A percentile compares a stretch with the other conserved stretches of the same genome.
These are phyloP conservation scores for Lagorchestes hirsutus DNA, from an alignment of 2,797 vertebrate species.

Conservation along the genomic window DNA sequence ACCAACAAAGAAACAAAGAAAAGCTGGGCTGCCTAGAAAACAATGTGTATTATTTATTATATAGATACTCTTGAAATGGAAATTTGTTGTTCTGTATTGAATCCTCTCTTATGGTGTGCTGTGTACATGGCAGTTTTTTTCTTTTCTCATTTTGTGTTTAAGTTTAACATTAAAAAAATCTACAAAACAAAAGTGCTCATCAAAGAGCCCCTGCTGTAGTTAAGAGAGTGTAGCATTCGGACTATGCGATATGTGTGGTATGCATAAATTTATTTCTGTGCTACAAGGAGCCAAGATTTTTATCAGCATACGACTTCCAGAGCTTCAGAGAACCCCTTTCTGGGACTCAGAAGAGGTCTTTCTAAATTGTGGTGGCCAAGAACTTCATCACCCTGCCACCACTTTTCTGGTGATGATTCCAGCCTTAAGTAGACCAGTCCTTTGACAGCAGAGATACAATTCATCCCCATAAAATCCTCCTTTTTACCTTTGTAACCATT, in stretches of 20 bases:
- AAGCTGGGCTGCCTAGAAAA: too few relatives aligned
- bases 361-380: not conserved
- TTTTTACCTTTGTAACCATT: not conserved
- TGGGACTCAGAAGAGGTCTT: not conserved
- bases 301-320: not conserved
- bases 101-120: too few relatives aligned
- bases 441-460: not conserved
- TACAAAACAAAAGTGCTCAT: not conserved
- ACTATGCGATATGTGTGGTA: not conserved
- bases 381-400: not conserved
- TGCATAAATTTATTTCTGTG: not conserved
- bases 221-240: not conserved
- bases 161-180: too few relatives aligned
- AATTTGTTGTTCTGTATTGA: too few relatives aligned
- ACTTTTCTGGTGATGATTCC: not conserved
- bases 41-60: too few relatives aligned
- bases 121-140: too few relatives aligned
- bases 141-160: too few relatives aligned
- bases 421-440: not conserved
- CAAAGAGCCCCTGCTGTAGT: not conserved
- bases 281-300: not conserved
- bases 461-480: not conserved
- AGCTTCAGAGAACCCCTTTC: not conserved
- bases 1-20: too few relatives aligned
- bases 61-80: too few relatives aligned